Evolutionary conservation across 2,113 vertebrate genomes (phyloP).

Genomic region (Isichthys henryi): DNA sequence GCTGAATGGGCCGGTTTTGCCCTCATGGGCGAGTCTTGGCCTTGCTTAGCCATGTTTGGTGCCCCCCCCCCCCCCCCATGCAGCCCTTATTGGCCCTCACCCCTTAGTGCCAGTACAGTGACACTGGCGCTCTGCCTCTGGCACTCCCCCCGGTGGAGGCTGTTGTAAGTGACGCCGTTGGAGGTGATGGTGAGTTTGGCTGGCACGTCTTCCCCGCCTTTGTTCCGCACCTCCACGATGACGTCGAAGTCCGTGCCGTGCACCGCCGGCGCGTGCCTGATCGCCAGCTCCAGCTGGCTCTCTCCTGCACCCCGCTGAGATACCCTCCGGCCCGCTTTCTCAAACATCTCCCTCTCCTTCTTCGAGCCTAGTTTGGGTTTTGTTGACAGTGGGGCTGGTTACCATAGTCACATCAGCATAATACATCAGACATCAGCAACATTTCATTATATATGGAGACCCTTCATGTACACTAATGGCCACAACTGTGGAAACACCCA

Average conservation of each 20-base stretch:
- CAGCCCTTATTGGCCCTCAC: constrained; percentile 31
- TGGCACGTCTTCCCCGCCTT: constrained; percentile 31
- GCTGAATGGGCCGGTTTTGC: neutral
- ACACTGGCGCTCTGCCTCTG: constrained; percentile 41
- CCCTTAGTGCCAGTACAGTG: constrained; percentile 44
- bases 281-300: constrained; percentile 46
- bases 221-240: constrained; percentile 59
- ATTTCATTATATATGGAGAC: neutral
- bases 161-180: constrained; percentile 55
- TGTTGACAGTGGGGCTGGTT: neutral
- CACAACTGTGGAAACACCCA: too few species aligned
- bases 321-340: constrained; percentile 49
- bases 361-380: constrained; percentile 49
- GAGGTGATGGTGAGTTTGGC: constrained; percentile 49
- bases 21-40: neutral
- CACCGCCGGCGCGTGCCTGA: constrained; percentile 52
- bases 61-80: neutral
- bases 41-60: neutral
- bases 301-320: constrained; percentile 7
- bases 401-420: neutral
- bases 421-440: neutral
- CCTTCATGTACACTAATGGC: neutral
- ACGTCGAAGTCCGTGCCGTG: constrained; percentile 67
- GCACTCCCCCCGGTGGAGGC: constrained; percentile 49
- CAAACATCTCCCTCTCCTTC: constrained; percentile 57